Percentiles rank a stretch among this genome's conserved stretches.
phyloP scores from a whole-genome alignment of 1,140 invertebrate species.

The Camponotus floridanus region DNA sequence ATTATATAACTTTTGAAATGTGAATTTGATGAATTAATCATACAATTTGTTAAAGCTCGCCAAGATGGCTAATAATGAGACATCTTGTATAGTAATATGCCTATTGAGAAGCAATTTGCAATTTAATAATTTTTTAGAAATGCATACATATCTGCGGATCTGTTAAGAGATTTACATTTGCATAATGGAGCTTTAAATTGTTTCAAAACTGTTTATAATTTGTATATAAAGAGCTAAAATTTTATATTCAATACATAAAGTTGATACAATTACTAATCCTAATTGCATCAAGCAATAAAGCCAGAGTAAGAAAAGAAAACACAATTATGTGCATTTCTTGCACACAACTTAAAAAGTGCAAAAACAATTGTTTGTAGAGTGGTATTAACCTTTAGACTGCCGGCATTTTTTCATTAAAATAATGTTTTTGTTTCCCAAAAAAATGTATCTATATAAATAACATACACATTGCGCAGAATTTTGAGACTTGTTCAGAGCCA shows the following conservation, averaged over 20 bases:
- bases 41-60: background rate
- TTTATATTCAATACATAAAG: background rate
- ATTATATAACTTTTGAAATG: no score
- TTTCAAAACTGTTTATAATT: background rate
- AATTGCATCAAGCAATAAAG: constrained; percentile 41
- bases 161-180: constrained; percentile 10
- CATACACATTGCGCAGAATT: no score
- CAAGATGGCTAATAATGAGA: background rate
- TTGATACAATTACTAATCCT: constrained; percentile 16
- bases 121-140: background rate
- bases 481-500: no score
- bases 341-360: constrained; percentile 38
- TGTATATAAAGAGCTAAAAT: constrained; percentile 4
- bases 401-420: no score
- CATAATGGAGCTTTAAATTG: background rate
- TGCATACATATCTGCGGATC: background rate
- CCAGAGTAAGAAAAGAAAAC: constrained; percentile 33
- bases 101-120: constrained; percentile 1
- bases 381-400: background rate
- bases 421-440: no score
- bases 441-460: no score
- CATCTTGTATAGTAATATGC: background rate
- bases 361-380: background rate
- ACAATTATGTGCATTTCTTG: constrained; percentile 2
- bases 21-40: background rate